Base-by-base conservation (phyloP, 2,113 vertebrate species). In the Kryptolebias marmoratus region DNA sequence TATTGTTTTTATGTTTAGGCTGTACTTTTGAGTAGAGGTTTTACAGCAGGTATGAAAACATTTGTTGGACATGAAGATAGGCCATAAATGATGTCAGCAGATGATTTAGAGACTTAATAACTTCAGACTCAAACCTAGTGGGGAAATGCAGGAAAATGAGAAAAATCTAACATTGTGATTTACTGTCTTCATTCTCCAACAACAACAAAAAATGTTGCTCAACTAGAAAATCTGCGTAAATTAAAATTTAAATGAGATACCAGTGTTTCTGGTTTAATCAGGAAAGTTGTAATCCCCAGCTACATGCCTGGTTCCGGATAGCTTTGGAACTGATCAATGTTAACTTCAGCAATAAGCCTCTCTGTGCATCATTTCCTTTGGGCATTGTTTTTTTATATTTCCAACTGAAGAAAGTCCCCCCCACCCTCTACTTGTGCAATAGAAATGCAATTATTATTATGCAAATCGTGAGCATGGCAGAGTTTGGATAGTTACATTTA, bases 31-130 rank as follows among this genome's bases (percentile, higher is more conserved):
- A 72, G 48, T 0, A 16, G 14, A 0, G 8, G 18, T 32, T 63
- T 59, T 73, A 73, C 18, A 50, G 16, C 4, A 31, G 50, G 11
- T 7, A 27, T 27, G 16, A 15, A 73, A 30, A 60, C n/a, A 32
- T 70, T 55, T 59, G 31, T 64, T 16, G 39, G 11, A 56, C 64
- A 49, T 45, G 48, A 62, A 54, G 42, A 11, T 49, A 53, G 1
- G 32, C 49, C 3, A 69, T 74, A 63, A 56, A 66, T 69, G 3
- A 75, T 42, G 31, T 61, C 64, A 62, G 6, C 14, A 22, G 54
- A 45, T 79, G 79, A 84, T 85, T 70, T 79, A 67, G 72, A 65
- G 52, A 57, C 48, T 77, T 79, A 67, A 77, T 83, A 67, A 68
- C 61, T 36, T 67, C 31, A 39, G 14, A 49, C 14, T 5, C 13